Conservation (phyloP, 2,888 invertebrate species). For the Margaritifera margaritifera region DNA sequence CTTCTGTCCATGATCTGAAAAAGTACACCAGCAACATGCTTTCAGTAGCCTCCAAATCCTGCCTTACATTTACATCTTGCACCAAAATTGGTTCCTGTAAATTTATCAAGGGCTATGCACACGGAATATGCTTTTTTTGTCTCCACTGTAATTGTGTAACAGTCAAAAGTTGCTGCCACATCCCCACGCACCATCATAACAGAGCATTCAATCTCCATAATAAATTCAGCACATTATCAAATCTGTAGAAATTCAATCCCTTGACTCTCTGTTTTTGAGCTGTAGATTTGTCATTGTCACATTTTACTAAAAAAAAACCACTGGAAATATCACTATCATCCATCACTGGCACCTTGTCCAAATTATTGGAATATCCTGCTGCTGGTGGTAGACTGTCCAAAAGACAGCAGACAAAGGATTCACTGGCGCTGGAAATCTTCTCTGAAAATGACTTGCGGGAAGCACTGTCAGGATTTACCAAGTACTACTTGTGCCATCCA, state of each 20-base stretch:
- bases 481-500: too few species aligned
- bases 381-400: too few species aligned
- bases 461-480: too few species aligned
- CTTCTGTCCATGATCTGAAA: conserved; percentile 2
- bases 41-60: not conserved
- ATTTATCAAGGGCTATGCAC: not conserved
- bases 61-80: conserved; percentile 1
- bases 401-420: too few species aligned
- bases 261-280: conserved; percentile 2
- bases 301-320: not conserved
- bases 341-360: conserved; percentile 1
- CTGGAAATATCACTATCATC: not conserved
- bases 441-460: too few species aligned
- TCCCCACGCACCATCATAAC: conserved; percentile 1
- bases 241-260: not conserved
- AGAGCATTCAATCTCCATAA: not conserved
- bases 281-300: conserved; percentile 1
- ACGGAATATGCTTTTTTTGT: not conserved
- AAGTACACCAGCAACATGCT: too few species aligned
- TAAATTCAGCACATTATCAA: conserved; percentile 1
- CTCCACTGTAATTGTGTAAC: not conserved
- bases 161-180: conserved; percentile 1
- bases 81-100: conserved; percentile 2
- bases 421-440: too few species aligned
- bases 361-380: conserved; percentile 5